phyloP scores from a whole-genome alignment of 2,797 vertebrate genomes.

The Ciconia nigra region DNA sequence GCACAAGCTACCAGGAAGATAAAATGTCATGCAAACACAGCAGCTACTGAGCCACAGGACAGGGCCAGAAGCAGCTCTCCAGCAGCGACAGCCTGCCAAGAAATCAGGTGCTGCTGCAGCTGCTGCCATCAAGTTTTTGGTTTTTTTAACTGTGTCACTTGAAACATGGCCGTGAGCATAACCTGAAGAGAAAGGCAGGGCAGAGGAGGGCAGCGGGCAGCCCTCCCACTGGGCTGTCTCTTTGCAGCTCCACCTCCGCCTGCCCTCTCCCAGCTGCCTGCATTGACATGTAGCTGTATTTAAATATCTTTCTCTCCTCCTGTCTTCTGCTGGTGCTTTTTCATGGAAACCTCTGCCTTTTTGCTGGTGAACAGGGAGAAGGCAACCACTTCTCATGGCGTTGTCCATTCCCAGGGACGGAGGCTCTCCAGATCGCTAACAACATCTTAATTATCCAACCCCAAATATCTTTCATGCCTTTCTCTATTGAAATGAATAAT shows the following conservation, averaged over 20 bases:
- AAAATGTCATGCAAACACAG: background rate
- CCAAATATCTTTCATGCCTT: background rate
- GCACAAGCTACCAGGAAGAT: background rate
- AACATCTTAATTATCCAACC: background rate
- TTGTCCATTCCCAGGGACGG: background rate
- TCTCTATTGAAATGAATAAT: background rate
- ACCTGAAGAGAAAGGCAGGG: background rate
- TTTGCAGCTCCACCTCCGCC: background rate
- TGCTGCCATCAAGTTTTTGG: background rate
- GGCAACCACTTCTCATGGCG: background rate
- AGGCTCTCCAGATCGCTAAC: background rate
- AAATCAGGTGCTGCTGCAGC: background rate
- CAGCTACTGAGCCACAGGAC: background rate
- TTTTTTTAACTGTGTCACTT: background rate
- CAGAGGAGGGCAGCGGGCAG: background rate
- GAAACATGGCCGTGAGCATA: background rate
- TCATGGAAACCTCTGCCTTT: background rate
- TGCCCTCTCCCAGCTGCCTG: background rate
- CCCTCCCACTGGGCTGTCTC: background rate
- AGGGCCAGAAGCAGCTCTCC: background rate
- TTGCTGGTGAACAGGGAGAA: background rate
- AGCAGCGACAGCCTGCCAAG: background rate
- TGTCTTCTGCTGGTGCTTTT: background rate
- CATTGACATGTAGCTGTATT: background rate
- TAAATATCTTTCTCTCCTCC: background rate